A percentile compares a stretch with the other conserved stretches of the same genome.
phyloP scores from a whole-genome alignment of 37 sponge, comb jelly and placozoan species.

The Diacarnus erythraeanus region DNA sequence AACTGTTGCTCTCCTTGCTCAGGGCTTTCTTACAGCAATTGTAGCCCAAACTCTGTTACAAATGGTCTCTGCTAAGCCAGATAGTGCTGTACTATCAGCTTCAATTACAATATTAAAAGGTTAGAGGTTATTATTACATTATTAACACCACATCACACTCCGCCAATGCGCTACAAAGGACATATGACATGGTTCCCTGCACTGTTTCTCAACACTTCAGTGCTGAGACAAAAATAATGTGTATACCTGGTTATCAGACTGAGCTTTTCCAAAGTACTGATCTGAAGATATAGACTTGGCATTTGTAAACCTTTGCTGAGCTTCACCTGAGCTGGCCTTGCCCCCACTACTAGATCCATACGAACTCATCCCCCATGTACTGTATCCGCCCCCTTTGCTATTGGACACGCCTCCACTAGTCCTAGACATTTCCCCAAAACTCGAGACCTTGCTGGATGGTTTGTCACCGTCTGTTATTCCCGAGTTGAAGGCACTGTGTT shows the following conservation, averaged over 20 bases:
- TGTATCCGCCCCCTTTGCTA: background rate
- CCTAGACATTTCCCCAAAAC: constrained; percentile 20
- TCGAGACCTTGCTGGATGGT: constrained; percentile 46
- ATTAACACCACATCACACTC: background rate
- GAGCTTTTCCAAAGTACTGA: constrained; percentile 58
- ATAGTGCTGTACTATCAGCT: too few relatives aligned
- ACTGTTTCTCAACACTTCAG: too few relatives aligned
- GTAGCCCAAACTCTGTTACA: too few relatives aligned
- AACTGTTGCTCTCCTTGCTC: too few relatives aligned
- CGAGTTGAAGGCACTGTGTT: constrained; percentile 63
- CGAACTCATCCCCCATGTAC: background rate
- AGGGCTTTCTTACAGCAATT: too few relatives aligned
- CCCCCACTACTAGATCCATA: too few relatives aligned
- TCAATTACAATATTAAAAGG: too few relatives aligned
- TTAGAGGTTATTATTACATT: background rate
- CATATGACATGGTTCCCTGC: too few relatives aligned
- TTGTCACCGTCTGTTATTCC: background rate
- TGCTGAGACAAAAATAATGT: background rate
- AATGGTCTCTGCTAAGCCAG: too few relatives aligned
- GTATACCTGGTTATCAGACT: background rate
- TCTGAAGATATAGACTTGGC: constrained; percentile 80
- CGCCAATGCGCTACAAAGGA: background rate
- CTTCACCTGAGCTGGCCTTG: background rate
- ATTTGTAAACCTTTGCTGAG: constrained; percentile 57
- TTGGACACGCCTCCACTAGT: background rate